Conservation (phyloP, 2,797 vertebrate genomes). For the Rhinoraja longicauda region DNA sequence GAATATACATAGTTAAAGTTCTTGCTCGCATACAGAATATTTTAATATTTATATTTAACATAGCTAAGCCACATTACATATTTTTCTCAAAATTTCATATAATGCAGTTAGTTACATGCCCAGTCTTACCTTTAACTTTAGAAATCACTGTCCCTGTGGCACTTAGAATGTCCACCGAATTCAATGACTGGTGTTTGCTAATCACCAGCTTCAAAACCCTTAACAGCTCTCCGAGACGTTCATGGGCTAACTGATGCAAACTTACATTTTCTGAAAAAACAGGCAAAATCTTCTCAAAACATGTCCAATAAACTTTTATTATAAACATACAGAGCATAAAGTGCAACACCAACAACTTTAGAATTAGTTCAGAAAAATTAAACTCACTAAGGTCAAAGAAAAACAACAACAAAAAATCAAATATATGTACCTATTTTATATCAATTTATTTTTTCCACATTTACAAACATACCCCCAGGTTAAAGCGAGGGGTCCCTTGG, state of each 20-base stretch:
- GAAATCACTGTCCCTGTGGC: slow-evolving; percentile 84
- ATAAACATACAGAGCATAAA: not conserved
- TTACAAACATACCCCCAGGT: no score
- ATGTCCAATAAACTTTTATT: not conserved
- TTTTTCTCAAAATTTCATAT: not conserved
- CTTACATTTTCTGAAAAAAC: slow-evolving; percentile 71
- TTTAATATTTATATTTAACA: no score
- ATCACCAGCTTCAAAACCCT: slow-evolving; percentile 82
- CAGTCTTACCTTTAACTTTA: slow-evolving; percentile 87
- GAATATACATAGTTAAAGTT: no score
- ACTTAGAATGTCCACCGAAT: slow-evolving; percentile 89
- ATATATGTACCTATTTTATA: not conserved
- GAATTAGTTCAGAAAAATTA: not conserved
- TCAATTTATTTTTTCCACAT: no score
- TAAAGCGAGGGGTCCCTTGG: no score
- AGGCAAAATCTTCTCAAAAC: not conserved
- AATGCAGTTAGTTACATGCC: not conserved
- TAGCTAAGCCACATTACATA: not conserved
- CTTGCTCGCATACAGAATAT: no score
- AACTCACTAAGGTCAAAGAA: not conserved
- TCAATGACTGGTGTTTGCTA: slow-evolving; percentile 84
- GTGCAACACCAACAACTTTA: not conserved
- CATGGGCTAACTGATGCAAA: slow-evolving; percentile 80
- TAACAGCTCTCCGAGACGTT: slow-evolving; percentile 84
- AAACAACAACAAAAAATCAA: not conserved